Conservation (phyloP, 2,797 vertebrate genomes). For the Arnoldichthys spilopterus region DNA sequence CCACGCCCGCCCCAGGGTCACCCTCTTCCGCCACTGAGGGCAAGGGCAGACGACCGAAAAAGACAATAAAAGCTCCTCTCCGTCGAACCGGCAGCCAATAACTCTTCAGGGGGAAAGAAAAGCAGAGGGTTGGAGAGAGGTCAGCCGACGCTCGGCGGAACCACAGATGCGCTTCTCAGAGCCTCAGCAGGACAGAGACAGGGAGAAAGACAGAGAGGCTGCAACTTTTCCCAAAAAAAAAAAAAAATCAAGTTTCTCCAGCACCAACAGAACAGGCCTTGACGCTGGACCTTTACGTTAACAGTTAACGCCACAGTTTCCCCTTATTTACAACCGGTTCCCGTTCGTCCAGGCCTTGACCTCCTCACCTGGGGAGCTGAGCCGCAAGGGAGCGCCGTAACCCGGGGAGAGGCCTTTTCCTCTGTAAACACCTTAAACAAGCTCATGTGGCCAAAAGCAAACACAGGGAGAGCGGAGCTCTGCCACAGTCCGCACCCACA, state of each 20-base stretch:
- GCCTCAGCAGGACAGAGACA: too few species aligned
- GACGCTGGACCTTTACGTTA: conserved; percentile 13
- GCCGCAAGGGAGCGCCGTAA: conserved; percentile 50
- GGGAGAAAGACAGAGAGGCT: too few species aligned
- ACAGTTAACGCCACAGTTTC: neutral
- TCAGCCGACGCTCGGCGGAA: conserved; percentile 42
- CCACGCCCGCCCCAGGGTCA: conserved; percentile 29
- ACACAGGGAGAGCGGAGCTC: conserved; percentile 56
- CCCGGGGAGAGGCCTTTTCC: conserved; percentile 57
- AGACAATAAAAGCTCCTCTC: conserved; percentile 35
- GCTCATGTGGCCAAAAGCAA: conserved; percentile 71
- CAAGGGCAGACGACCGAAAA: neutral
- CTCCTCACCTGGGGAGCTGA: conserved; percentile 66
- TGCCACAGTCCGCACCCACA: conserved; percentile 33
- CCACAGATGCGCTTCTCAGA: neutral
- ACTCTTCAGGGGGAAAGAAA: conserved; percentile 41
- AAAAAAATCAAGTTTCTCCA: neutral
- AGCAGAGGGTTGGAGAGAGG: conserved; percentile 61
- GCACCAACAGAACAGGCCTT: neutral
- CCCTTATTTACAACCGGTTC: neutral
- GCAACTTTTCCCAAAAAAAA: too few species aligned
- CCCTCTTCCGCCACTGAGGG: conserved; percentile 7
- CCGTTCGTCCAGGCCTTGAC: conserved; percentile 71
- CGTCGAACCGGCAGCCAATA: conserved; percentile 41
- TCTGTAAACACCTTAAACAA: conserved; percentile 77